Evolutionary conservation across 2,113 vertebrate species (phyloP).

Genomic region (Lampris megalopsis): DNA sequence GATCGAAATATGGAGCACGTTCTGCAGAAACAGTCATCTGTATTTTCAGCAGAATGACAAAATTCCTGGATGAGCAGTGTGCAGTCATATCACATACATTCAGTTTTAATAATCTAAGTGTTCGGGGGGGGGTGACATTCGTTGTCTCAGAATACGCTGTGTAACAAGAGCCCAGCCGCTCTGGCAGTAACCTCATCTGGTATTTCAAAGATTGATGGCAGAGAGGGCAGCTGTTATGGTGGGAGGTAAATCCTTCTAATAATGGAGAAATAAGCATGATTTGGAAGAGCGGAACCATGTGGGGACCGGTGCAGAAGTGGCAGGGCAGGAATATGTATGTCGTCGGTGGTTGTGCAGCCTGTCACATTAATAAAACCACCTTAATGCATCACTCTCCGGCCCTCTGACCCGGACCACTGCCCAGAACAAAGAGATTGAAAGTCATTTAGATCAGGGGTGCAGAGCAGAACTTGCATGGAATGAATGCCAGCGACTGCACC

Average conservation of each 20-base stretch:
- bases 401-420: conserved; percentile 64
- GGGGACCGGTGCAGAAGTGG: conserved; percentile 40
- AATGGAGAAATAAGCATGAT: conserved; percentile 19
- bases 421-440: conserved; percentile 78
- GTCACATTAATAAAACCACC: conserved; percentile 70
- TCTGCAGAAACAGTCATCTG: conserved; percentile 7
- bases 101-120: too few relatives aligned
- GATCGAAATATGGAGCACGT: background rate
- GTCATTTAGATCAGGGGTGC: conserved; percentile 67
- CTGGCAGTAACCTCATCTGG: too few relatives aligned
- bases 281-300: conserved; percentile 38
- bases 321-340: conserved; percentile 63
- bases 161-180: background rate
- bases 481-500: conserved; percentile 45
- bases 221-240: conserved; percentile 9
- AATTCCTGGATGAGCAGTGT: background rate
- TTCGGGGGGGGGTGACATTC: too few relatives aligned
- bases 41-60: background rate
- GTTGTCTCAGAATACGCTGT: background rate
- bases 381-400: conserved; percentile 62
- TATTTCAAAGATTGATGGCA: conserved; percentile 12
- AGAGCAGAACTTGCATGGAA: conserved; percentile 65
- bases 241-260: conserved; percentile 13
- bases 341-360: conserved; percentile 49
- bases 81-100: background rate